These are phyloP conservation scores for Agonopterix alstromeriana DNA, from an alignment of 2,888 invertebrate genomes.

Conservation along the genomic window DNA sequence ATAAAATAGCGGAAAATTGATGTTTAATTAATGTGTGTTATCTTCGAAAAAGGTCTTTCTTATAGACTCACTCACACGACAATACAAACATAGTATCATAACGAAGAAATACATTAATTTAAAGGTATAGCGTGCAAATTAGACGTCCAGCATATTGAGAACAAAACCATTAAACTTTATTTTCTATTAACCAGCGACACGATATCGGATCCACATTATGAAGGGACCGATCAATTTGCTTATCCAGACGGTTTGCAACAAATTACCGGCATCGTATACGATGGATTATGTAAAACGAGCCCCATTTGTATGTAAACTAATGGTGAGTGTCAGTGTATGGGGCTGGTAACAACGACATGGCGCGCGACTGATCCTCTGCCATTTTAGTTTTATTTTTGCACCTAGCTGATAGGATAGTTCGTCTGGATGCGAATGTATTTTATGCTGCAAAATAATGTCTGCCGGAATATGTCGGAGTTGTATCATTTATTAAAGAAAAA, in stretches of 20 bases:
- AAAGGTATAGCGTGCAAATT: not conserved
- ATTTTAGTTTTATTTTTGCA: conserved; percentile 12
- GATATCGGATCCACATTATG: conserved; percentile 44
- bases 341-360: conserved; percentile 27
- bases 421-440: not conserved
- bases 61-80: no score
- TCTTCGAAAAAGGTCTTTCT: no score
- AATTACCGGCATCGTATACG: conserved; percentile 66
- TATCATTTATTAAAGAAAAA: no score
- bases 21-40: no score
- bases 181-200: conserved; percentile 6
- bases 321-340: conserved; percentile 57
- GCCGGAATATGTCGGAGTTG: no score
- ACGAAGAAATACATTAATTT: no score
- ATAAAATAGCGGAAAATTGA: no score
- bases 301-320: conserved; percentile 75
- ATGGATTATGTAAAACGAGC: conserved; percentile 74
- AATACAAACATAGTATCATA: no score
- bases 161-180: conserved; percentile 10
- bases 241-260: conserved; percentile 68
- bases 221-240: conserved; percentile 65
- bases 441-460: not conserved
- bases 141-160: not conserved
- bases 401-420: not conserved
- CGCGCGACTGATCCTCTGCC: conserved; percentile 10